Conservation (phyloP, 2,797 vertebrate genomes). For the Cheracebus regulus region DNA sequence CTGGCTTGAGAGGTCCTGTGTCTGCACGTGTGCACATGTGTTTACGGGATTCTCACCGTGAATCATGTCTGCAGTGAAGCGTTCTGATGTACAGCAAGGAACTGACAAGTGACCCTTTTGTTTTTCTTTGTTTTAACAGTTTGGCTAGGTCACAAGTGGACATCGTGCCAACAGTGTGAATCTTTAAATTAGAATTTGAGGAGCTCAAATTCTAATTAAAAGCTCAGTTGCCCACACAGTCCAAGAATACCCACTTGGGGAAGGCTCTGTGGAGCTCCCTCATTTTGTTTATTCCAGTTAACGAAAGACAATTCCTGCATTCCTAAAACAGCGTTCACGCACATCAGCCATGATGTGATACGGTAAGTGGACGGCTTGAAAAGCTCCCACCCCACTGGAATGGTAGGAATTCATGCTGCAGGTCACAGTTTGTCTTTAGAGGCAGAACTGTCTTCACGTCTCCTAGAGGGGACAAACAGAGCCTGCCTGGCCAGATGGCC, state of each 20-base stretch:
- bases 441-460: not conserved
- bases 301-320: not conserved
- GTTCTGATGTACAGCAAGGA: not conserved
- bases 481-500: fast-evolving
- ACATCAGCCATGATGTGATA: not conserved
- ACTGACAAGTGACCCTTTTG: not conserved
- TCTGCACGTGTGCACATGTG: fast-evolving
- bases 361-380: not conserved
- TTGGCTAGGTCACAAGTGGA: not conserved
- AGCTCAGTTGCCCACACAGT: not conserved
- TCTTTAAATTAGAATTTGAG: slow-evolving; percentile 20
- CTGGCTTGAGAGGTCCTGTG: not conserved
- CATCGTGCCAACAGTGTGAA: not conserved
- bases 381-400: not conserved
- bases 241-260: not conserved
- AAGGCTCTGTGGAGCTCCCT: not conserved
- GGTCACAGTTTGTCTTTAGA: not conserved
- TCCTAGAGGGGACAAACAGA: not conserved
- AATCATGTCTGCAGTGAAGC: not conserved
- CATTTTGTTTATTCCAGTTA: not conserved
- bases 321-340: not conserved
- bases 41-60: too few species aligned
- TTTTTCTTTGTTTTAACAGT: not conserved
- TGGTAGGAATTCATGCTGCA: too few species aligned
- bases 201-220: not conserved